Percentiles rank a stretch among this genome's conserved stretches.
These are phyloP conservation scores for Dicaeum eximium DNA, from an alignment of 2,113 vertebrate species.

Conservation along the genomic window DNA sequence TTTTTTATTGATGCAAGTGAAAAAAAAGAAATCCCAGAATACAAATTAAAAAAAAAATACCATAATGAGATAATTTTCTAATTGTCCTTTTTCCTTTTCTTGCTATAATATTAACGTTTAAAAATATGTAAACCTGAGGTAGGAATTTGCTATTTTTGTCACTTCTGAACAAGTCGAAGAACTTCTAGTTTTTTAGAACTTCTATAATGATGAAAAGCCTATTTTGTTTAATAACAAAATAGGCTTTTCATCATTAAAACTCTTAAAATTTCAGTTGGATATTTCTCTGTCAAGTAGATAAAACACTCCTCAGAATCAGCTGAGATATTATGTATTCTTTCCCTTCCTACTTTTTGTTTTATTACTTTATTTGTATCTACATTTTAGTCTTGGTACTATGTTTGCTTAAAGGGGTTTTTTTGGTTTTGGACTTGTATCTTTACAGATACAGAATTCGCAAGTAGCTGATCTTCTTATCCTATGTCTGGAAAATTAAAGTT, in stretches of 20 bases:
- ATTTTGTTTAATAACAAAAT: background rate
- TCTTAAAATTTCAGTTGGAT: background rate
- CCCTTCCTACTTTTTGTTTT: background rate
- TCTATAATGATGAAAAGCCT: too few relatives aligned
- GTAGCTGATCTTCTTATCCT: background rate
- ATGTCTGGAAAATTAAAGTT: background rate
- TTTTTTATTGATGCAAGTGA: background rate
- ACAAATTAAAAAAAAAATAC: background rate
- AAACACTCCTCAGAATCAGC: background rate
- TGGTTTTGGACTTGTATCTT: background rate
- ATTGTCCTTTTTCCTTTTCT: background rate
- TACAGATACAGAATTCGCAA: background rate
- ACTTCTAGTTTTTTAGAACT: too few relatives aligned
- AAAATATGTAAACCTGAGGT: background rate
- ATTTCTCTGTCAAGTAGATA: background rate
- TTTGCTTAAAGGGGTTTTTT: rapidly evolving
- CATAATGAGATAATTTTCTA: background rate
- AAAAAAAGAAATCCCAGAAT: background rate
- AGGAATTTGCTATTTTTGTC: background rate
- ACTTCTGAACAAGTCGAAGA: background rate
- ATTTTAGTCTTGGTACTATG: background rate
- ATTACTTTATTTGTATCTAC: background rate
- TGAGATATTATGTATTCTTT: background rate
- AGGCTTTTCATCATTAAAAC: background rate
- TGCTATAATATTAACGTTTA: background rate